Evolutionary conservation across 2,797 vertebrate genomes (phyloP).

Genomic region (Hippocampus kuda): DNA sequence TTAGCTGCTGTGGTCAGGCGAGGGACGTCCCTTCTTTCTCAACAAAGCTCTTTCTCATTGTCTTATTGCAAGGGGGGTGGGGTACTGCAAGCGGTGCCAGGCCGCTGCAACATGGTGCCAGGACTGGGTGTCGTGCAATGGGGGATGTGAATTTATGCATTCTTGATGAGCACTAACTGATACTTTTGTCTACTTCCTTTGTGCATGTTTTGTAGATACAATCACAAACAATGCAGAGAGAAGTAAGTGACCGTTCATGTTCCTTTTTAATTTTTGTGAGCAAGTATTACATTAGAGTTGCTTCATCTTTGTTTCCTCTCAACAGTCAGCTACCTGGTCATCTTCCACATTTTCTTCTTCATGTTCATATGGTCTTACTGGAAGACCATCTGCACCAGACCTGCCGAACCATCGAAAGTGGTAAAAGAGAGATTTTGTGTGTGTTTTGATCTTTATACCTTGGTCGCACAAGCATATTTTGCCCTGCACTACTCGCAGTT

Average conservation of each 20-base stretch:
- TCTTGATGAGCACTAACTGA: conserved; percentile 19
- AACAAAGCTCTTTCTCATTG: conserved; percentile 60
- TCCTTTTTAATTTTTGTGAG: background rate
- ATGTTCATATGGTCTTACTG: conserved; percentile 98
- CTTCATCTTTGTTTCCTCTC: background rate
- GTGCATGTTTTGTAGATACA: conserved; percentile 69
- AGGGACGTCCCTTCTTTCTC: conserved; percentile 53
- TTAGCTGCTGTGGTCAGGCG: conserved; percentile 32
- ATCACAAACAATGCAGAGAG: conserved; percentile 79
- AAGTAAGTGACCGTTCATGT: conserved; percentile 67
- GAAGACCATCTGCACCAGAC: conserved; percentile 88
- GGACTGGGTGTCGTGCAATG: conserved; percentile 22
- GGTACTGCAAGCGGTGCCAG: conserved; percentile 64
- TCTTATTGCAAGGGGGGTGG: conserved; percentile 34
- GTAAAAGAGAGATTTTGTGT: conserved; percentile 55
- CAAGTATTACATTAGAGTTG: background rate
- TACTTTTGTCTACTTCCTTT: conserved; percentile 26
- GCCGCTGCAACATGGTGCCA: conserved; percentile 51
- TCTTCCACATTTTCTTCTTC: conserved; percentile 85
- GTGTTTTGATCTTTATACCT: background rate
- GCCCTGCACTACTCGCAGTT: too few species aligned
- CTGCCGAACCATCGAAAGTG: conserved; percentile 79
- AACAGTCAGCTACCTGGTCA: conserved; percentile 87
- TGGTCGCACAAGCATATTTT: background rate
- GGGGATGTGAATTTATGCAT: conserved; percentile 27